Evolutionary conservation across 2,797 vertebrate species (phyloP).

Genomic region (Novumbra hubbsi): DNA sequence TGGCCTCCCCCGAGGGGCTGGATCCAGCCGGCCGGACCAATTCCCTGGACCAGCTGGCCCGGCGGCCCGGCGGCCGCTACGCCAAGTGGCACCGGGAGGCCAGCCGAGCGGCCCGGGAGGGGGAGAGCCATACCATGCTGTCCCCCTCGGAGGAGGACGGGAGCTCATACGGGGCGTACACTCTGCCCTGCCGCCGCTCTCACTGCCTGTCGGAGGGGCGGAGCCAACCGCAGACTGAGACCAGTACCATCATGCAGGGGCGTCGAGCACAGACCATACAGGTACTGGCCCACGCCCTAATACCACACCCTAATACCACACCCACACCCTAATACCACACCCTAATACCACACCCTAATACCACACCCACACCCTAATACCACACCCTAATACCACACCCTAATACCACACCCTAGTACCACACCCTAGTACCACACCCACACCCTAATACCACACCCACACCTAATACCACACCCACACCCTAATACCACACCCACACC

Average conservation of each 20-base stretch:
- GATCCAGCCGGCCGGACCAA: constrained; percentile 83
- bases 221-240: constrained; percentile 73
- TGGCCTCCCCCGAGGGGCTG: background rate
- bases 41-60: constrained; percentile 86
- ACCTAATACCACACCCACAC: too few species aligned
- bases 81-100: constrained; percentile 76
- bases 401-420: too few species aligned
- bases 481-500: too few species aligned
- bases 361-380: too few species aligned
- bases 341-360: too few species aligned
- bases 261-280: constrained; percentile 93
- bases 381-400: too few species aligned
- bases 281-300: constrained; percentile 60
- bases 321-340: too few species aligned
- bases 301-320: too few species aligned
- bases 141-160: constrained; percentile 76
- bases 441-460: too few species aligned
- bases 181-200: constrained; percentile 92
- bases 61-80: constrained; percentile 68
- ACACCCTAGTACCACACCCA: too few species aligned
- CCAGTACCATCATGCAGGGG: constrained; percentile 87
- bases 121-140: constrained; percentile 66
- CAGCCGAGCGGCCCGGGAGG: constrained; percentile 60
- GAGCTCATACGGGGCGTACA: constrained; percentile 84
- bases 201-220: constrained; percentile 93